Conservation (phyloP, 2,888 invertebrate species). For the Helleia helle region DNA sequence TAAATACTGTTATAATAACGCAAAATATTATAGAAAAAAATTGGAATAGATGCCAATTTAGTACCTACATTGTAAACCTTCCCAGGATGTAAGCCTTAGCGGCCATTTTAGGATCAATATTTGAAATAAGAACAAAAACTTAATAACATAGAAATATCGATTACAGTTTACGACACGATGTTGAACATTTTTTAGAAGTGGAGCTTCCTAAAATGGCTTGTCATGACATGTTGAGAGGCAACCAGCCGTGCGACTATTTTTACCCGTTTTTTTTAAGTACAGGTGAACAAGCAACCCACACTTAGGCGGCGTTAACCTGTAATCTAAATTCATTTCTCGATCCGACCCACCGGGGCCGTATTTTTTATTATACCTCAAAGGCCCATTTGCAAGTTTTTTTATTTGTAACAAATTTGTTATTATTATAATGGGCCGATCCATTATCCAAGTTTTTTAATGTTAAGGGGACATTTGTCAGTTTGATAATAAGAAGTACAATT, state of each 20-base stretch:
- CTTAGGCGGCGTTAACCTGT: conserved; percentile 72
- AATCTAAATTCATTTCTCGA: conserved; percentile 75
- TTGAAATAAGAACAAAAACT: no score
- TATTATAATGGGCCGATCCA: conserved; percentile 59
- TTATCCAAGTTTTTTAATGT: conserved; percentile 37
- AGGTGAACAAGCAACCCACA: conserved; percentile 67
- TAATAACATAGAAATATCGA: no score
- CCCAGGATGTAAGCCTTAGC: no score
- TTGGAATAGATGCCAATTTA: no score
- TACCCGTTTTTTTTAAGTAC: conserved; percentile 53
- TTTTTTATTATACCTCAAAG: conserved; percentile 70
- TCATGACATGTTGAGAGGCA: conserved; percentile 12
- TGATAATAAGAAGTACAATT: conserved; percentile 10
- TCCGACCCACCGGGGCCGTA: conserved; percentile 64
- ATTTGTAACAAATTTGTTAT: conserved; percentile 68
- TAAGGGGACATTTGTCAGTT: conserved; percentile 5
- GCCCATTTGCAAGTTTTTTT: conserved; percentile 70
- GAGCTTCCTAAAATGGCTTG: conserved; percentile 37
- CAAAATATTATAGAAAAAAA: no score
- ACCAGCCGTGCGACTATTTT: conserved; percentile 32
- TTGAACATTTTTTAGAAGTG: neutral
- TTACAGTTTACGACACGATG: neutral
- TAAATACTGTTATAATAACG: no score
- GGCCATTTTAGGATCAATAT: no score
- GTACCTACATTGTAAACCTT: no score